Evolutionary conservation across 1,140 invertebrate genomes (phyloP).

Genomic region (Pantala flavescens): DNA sequence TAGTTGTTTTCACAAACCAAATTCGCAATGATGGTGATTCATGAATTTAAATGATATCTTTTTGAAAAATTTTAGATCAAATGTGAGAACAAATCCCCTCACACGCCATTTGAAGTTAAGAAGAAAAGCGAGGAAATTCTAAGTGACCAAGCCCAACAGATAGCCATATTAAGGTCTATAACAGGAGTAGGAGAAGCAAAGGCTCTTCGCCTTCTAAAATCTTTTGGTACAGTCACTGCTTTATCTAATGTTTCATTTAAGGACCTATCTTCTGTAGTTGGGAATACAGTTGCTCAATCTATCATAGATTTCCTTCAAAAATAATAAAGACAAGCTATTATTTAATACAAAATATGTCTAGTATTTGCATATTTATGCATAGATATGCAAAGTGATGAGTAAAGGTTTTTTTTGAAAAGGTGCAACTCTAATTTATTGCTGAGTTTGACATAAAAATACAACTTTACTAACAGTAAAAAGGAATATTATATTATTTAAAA

Average conservation of each 20-base stretch:
- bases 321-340: too few species aligned
- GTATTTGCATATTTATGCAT: too few species aligned
- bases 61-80: background rate
- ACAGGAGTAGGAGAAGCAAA: background rate
- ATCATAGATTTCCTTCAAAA: background rate
- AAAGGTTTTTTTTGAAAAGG: too few species aligned
- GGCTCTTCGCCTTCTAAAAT: background rate
- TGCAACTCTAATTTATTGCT: too few species aligned
- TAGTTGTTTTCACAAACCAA: too few species aligned
- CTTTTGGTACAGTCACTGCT: background rate
- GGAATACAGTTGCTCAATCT: background rate
- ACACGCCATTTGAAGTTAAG: background rate
- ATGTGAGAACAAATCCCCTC: background rate
- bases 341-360: too few species aligned
- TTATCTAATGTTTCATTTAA: background rate
- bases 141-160: background rate
- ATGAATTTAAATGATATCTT: background rate
- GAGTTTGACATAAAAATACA: too few species aligned
- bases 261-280: background rate
- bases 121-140: background rate
- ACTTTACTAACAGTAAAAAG: too few species aligned
- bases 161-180: background rate
- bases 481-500: too few species aligned
- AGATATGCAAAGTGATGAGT: too few species aligned
- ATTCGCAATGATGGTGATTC: too few species aligned